Percentiles rank a stretch among this genome's conserved stretches.
Evolutionary conservation across 2,888 invertebrate genomes (phyloP).

Genomic region (Polietes domitor): DNA sequence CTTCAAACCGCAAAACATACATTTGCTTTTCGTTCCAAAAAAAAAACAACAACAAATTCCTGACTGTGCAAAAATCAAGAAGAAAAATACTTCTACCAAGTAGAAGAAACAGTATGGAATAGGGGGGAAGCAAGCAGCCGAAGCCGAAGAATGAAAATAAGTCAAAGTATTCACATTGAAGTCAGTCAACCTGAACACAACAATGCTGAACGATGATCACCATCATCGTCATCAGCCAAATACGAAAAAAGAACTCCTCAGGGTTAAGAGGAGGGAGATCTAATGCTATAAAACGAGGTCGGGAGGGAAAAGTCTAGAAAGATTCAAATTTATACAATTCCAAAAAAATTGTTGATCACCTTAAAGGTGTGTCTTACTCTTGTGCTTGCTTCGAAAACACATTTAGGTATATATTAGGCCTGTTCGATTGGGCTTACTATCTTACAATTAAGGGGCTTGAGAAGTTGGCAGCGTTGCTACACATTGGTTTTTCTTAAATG

Average conservation of each 20-base stretch:
- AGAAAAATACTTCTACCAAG: too few relatives aligned
- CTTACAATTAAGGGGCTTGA: too few relatives aligned
- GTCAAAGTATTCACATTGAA: conserved; percentile 14
- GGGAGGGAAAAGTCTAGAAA: too few relatives aligned
- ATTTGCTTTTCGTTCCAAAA: not conserved
- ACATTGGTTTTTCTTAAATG: too few relatives aligned
- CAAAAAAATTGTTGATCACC: too few relatives aligned
- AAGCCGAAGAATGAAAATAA: not conserved
- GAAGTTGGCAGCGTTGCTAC: too few relatives aligned
- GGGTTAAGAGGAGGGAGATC: not conserved
- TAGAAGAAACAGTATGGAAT: not conserved
- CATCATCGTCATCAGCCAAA: not conserved
- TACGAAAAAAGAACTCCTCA: not conserved
- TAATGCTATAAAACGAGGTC: not conserved
- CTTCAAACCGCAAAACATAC: not conserved
- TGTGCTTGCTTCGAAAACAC: too few relatives aligned
- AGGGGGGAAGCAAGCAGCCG: not conserved
- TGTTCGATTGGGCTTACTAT: too few relatives aligned
- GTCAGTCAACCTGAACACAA: conserved; percentile 22
- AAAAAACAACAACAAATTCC: not conserved
- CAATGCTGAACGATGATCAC: not conserved
- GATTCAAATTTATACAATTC: too few relatives aligned
- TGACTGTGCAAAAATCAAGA: not conserved
- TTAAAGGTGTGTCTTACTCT: too few relatives aligned
- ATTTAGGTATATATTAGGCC: too few relatives aligned